These are phyloP conservation scores for Nyctalus aviator DNA, from an alignment of 2,797 vertebrate species.

Conservation along the genomic window DNA sequence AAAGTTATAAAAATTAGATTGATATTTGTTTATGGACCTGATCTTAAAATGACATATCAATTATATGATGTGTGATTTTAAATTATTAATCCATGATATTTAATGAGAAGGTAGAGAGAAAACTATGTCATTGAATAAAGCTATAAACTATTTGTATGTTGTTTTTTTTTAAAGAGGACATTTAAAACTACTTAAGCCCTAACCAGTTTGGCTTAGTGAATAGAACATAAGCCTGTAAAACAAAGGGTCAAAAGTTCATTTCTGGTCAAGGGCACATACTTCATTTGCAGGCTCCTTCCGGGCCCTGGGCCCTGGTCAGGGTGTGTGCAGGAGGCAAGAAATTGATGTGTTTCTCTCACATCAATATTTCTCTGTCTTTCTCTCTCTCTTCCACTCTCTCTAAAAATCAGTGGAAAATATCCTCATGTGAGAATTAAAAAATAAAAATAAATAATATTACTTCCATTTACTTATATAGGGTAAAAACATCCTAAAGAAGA, in stretches of 20 bases:
- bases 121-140: neutral
- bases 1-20: conserved; percentile 60
- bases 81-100: conserved; percentile 51
- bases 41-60: conserved; percentile 67
- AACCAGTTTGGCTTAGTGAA: no score
- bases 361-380: no score
- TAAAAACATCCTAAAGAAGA: conserved; percentile 53
- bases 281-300: no score
- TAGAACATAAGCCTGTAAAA: no score
- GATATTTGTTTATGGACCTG: conserved; percentile 72
- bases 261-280: no score
- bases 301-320: no score
- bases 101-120: conserved; percentile 16
- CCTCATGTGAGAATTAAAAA: neutral
- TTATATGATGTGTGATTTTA: conserved; percentile 60
- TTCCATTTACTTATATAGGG: conserved; percentile 36
- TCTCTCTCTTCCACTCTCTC: no score
- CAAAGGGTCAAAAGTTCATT: no score
- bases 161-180: neutral
- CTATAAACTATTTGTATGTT: neutral
- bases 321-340: no score
- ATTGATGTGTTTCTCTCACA: no score
- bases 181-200: neutral
- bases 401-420: no score
- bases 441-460: neutral